These are phyloP conservation scores for Falco peregrinus DNA, from an alignment of 2,797 vertebrate genomes.

Conservation along the genomic window DNA sequence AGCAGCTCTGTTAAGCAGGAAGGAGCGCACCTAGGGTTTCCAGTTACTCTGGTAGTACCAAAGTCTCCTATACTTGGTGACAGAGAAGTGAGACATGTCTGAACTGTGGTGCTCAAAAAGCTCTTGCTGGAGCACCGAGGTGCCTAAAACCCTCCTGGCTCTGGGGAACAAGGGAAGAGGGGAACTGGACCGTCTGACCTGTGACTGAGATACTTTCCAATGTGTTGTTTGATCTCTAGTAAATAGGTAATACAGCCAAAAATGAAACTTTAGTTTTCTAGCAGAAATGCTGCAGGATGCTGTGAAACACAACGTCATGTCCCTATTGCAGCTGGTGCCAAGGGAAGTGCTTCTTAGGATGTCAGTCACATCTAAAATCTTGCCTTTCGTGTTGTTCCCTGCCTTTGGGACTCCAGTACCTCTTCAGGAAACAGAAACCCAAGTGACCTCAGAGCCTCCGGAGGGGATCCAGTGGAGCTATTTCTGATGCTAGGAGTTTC, in stretches of 20 bases:
- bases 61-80: neutral
- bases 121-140: neutral
- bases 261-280: neutral
- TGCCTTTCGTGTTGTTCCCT: neutral
- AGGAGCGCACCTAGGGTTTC: neutral
- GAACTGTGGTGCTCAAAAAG: neutral
- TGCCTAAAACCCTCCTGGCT: neutral
- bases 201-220: neutral
- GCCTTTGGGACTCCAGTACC: neutral
- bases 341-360: neutral
- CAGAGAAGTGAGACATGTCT: neutral
- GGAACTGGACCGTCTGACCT: neutral
- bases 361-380: neutral
- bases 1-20: neutral
- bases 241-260: neutral
- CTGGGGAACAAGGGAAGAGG: neutral
- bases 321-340: neutral
- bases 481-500: neutral
- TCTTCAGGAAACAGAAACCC: neutral
- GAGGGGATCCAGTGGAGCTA: neutral
- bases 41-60: rapidly evolving
- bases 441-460: neutral
- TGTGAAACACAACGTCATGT: neutral
- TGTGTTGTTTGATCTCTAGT: neutral
- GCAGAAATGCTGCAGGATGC: neutral